Conservation (phyloP, 2,113 vertebrate species). For the Elgaria multicarinata region DNA sequence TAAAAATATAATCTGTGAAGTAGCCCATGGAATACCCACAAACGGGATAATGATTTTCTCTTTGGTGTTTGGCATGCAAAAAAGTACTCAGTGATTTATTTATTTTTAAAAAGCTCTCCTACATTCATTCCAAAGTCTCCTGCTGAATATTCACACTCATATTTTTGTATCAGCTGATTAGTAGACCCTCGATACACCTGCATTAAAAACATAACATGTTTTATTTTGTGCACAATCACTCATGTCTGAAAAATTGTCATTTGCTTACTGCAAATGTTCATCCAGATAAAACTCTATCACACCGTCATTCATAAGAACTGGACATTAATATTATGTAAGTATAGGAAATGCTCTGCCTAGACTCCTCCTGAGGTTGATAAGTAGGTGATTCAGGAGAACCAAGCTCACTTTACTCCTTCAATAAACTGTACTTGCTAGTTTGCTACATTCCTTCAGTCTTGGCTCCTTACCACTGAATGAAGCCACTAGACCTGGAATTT, state of each 20-base stretch:
- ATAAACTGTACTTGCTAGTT: background rate
- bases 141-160: background rate
- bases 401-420: background rate
- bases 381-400: background rate
- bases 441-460: background rate
- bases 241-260: background rate
- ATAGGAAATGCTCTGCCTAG: background rate
- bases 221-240: background rate
- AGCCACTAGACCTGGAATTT: background rate
- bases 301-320: background rate
- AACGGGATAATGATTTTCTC: accelerated
- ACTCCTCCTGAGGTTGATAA: background rate
- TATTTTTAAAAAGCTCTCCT: background rate
- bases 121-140: background rate
- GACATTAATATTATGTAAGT: background rate
- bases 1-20: background rate
- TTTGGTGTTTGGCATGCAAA: accelerated
- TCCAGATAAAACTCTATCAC: background rate
- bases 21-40: accelerated
- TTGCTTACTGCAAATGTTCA: background rate
- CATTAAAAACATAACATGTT: background rate
- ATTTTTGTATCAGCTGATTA: background rate
- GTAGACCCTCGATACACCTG: background rate
- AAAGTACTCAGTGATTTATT: background rate
- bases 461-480: background rate